Evolutionary conservation across 2,113 vertebrate species (phyloP), one percentile per base, ranked within the genome.

Genomic region (Pangasianodon hypophthalmus): DNA sequence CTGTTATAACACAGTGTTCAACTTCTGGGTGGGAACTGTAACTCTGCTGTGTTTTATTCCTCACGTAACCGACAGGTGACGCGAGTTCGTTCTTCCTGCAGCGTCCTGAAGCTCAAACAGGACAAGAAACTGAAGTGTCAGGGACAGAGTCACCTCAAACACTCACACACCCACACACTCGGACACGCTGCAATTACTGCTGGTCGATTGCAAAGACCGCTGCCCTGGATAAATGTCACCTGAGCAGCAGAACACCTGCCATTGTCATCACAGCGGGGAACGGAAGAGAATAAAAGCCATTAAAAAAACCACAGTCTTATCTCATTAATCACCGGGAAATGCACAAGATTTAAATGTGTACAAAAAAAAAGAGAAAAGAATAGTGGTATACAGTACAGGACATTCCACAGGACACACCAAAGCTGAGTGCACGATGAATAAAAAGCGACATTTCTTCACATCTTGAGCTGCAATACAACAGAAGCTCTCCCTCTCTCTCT

Each of bases 391-490:
- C 56, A 88, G 60, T 90, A 83, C 89, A 54, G 84, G 91, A 92
- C 91, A 82, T 91, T 94, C 88, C 90, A 92, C 90, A 92, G 46
- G 86, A 94, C 90, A 91, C 90, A 88, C 88, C 88, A 71, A 89
- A 93, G 91, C 88, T 88, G 79, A 87, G 86, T 91, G 90, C 90
- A 94, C 91, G 93, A 92, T 89, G 89, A 91, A 83, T 85, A 90
- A 90, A 92, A 69, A 87, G 87, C 60, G 89, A 69, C 84, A 62
- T 7, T 60, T 91, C 48, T 92, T 88, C 62, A 88, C 85, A 79
- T 50, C 73, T 93, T 88, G 83, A 48, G 84, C 91, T 84, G 90
- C 82, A 64, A 87, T 26, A 77, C 44, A 82, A 91, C 82, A 83
- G 69, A 83, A 50, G n/a, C 79, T 58, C 90, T 8, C 32, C 84